Percentiles rank a stretch among this genome's conserved stretches.
Conservation (phyloP, 2,113 vertebrate genomes). For the Aix galericulata region DNA sequence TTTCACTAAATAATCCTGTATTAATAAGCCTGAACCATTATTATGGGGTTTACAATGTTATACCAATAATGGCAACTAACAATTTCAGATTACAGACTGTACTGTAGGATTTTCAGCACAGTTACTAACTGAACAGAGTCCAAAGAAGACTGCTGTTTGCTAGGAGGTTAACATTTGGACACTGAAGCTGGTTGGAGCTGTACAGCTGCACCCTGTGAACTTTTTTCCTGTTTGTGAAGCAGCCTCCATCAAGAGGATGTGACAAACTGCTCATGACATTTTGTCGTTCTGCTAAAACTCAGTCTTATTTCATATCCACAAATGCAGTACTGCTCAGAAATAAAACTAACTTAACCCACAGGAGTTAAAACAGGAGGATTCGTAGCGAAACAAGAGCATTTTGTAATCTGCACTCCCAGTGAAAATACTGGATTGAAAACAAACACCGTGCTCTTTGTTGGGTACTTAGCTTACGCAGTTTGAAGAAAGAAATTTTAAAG, state of each 20-base stretch:
- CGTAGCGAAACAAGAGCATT: conserved; percentile 15
- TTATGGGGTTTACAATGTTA: rapidly evolving
- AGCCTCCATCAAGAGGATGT: rapidly evolving
- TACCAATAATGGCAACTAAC: rapidly evolving
- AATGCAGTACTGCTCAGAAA: neutral
- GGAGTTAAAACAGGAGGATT: neutral
- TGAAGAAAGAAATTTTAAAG: neutral
- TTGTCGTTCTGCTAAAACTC: neutral
- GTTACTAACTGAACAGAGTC: neutral
- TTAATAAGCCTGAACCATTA: neutral
- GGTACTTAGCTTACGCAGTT: neutral
- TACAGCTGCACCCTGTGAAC: rapidly evolving
- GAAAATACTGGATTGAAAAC: neutral
- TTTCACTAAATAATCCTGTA: neutral
- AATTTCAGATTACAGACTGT: rapidly evolving
- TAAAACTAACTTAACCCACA: neutral
- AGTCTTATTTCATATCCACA: neutral
- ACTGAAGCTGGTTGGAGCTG: neutral
- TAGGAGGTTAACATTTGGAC: neutral
- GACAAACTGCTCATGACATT: neutral
- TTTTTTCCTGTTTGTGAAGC: neutral
- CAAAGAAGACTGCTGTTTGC: neutral
- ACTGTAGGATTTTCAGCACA: neutral
- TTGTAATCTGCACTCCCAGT: neutral
- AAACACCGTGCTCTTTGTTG: conserved; percentile 31